Evolutionary conservation across 2,888 invertebrate species (phyloP), one percentile per base, ranked within the genome.

Genomic region (Melinaea marsaeus): DNA sequence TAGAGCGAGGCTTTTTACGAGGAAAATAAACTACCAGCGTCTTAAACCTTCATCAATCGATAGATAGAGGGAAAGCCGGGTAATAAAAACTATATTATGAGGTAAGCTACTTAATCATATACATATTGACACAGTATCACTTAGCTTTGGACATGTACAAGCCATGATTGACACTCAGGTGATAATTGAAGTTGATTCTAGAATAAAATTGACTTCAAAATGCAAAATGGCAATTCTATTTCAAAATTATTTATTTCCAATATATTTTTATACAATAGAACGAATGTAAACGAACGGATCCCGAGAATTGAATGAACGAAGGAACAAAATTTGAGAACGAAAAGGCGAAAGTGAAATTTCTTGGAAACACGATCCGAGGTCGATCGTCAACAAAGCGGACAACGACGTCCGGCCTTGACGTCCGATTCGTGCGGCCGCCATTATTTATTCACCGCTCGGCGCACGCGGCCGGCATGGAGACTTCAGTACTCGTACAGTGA

Each of bases 381-480:
- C 69, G 72, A 64, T 61, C 68, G 64, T 69, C 70, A 70, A 68
- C 71, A 69, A 68, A 67, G 64, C 71, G 76, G 68, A 67, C 81
- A 76, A 72, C 77, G 74, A 72, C 75, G 84, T 77, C 80, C 84
- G 86, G 84, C 86, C 85, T 85, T 85, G 86, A 81, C 81, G 83
- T 72, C 75, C 76, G 79, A 81, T 80, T 82, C 84, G 84, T 85
- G 82, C 78, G 80, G 72, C 75, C 77, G 74, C 72, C 78, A 78
- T 79, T 84, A 84, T 81, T 83, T 86, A 84, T 87, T 82, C 84
- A 77, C 76, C 75, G 75, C 79, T 77, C 73, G 80, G 76, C 75
- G 75, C 79, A 76, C 73, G 80, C 76, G 74, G 73, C 68, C 64
- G n/a, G 79, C 33, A 81, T 75, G 80, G 69, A 9, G 69, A 35